A percentile compares a stretch with the other conserved stretches of the same genome.
These are phyloP conservation scores for Prunella strophiata DNA, from an alignment of 2,797 vertebrate species.

Conservation along the genomic window DNA sequence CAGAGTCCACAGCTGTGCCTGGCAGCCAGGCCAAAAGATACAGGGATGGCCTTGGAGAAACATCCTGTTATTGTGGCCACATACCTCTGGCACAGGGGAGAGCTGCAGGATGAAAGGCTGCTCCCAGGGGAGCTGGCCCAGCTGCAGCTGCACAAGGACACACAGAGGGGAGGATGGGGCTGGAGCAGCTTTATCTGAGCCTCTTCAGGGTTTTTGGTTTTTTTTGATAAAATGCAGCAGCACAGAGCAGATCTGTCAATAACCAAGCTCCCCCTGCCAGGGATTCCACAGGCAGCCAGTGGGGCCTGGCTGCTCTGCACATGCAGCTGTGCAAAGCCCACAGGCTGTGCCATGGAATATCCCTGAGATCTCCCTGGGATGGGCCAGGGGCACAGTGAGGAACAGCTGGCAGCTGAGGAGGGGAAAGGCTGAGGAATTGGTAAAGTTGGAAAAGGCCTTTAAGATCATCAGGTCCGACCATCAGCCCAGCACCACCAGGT, in stretches of 20 bases:
- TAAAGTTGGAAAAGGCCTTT: not conserved
- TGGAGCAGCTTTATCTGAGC: conserved; percentile 16
- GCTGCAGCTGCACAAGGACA: conserved; percentile 54
- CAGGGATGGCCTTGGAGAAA: conserved; percentile 44
- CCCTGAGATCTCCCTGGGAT: not conserved
- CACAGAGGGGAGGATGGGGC: not conserved
- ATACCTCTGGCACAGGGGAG: not conserved
- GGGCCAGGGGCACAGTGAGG: not conserved
- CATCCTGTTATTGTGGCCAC: conserved; percentile 46
- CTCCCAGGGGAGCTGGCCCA: not conserved
- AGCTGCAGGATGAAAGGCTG: conserved; percentile 15
- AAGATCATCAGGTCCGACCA: not conserved
- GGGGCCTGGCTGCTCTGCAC: not conserved
- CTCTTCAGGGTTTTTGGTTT: not conserved
- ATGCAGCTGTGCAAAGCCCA: not conserved
- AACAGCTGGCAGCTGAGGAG: not conserved
- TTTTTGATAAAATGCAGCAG: not conserved
- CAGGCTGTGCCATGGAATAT: not conserved
- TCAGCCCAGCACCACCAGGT: not conserved
- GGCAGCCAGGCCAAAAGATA: conserved; percentile 62
- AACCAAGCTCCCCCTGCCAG: not conserved
- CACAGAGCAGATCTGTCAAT: not conserved
- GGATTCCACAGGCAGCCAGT: not conserved
- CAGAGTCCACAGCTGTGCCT: conserved; percentile 33
- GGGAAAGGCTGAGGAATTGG: not conserved